Conservation (phyloP, 2,113 vertebrate species). For the Clarias magur region DNA sequence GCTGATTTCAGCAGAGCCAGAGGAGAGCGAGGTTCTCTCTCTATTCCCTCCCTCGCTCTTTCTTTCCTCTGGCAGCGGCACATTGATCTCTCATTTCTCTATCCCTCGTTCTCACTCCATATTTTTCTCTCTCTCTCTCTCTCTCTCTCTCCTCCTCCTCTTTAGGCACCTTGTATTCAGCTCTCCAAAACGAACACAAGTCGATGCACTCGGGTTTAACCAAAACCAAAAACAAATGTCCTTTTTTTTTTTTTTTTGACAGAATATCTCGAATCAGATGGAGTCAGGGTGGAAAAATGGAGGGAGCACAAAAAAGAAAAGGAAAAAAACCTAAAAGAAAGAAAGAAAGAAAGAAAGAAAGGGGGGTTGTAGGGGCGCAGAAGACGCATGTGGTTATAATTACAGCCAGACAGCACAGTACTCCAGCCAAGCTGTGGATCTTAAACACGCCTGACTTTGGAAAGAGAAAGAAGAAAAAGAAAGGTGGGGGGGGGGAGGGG, state of each 20-base stretch:
- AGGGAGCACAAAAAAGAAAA: constrained; percentile 36
- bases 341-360: constrained; percentile 22
- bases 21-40: constrained; percentile 58
- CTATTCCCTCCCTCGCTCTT: constrained; percentile 47
- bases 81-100: constrained; percentile 33
- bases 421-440: constrained; percentile 89
- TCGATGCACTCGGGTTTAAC: constrained; percentile 60
- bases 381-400: constrained; percentile 92
- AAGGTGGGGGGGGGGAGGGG: no score
- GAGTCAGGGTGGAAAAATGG: constrained; percentile 39
- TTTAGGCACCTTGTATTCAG: constrained; percentile 47
- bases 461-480: constrained; percentile 17
- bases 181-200: constrained; percentile 54
- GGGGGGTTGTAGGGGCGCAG: constrained; percentile 43
- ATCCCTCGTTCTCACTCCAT: constrained; percentile 38
- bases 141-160: constrained; percentile 32
- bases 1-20: constrained; percentile 70
- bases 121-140: constrained; percentile 40
- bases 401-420: constrained; percentile 89
- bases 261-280: constrained; percentile 55
- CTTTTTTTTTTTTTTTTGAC: constrained; percentile 32
- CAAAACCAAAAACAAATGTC: constrained; percentile 44
- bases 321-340: constrained; percentile 32
- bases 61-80: constrained; percentile 62
- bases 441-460: constrained; percentile 83